A percentile compares a stretch with the other conserved stretches of the same genome.
Evolutionary conservation across 2,797 vertebrate genomes (phyloP).

Genomic region (Artibeus jamaicensis): DNA sequence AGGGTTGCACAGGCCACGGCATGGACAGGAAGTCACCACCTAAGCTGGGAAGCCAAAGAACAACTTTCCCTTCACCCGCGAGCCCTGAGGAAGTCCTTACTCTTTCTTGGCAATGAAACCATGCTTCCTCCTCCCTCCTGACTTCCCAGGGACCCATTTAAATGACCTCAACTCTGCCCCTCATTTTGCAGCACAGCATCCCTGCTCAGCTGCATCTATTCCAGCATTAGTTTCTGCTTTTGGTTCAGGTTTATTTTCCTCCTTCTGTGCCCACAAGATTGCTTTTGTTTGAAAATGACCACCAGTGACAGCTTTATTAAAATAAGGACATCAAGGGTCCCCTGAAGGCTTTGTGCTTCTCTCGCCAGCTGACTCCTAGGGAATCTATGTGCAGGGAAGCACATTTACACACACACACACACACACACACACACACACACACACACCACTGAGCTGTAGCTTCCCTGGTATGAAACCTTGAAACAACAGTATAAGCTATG

Average conservation of each 20-base stretch:
- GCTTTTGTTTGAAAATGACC: conserved; percentile 69
- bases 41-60: conserved; percentile 28
- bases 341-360: conserved; percentile 29
- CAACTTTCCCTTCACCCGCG: not conserved
- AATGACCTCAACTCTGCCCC: not conserved
- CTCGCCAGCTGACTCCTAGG: conserved; percentile 9
- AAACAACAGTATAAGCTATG: not conserved
- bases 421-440: not conserved
- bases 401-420: not conserved
- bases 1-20: not conserved
- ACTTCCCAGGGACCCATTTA: not conserved
- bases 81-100: not conserved
- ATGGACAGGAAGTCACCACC: conserved; percentile 11
- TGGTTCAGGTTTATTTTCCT: not conserved
- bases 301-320: conserved; percentile 78
- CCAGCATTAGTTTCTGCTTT: not conserved
- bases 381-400: not conserved
- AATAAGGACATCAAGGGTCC: conserved; percentile 58
- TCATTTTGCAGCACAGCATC: not conserved
- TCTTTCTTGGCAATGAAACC: conserved; percentile 8
- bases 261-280: conserved; percentile 57
- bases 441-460: not conserved
- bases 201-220: not conserved
- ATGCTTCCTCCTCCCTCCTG: not conserved
- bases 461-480: conserved; percentile 13